These are phyloP conservation scores for Azorinus chamasolen DNA, from an alignment of 2,888 invertebrate genomes.

Conservation along the genomic window DNA sequence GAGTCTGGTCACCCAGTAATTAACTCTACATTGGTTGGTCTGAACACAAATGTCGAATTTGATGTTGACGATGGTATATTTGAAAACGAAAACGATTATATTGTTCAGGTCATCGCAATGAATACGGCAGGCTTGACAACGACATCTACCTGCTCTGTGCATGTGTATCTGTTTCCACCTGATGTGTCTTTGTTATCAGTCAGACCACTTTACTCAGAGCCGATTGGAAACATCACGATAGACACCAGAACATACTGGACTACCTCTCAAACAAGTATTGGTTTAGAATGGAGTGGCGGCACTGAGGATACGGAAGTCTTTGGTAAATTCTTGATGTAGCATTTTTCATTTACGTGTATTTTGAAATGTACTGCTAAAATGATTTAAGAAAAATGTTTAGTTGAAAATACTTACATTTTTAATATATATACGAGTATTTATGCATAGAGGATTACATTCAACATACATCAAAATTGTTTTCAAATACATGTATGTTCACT, in stretches of 20 bases:
- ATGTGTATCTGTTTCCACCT: slow-evolving; percentile 43
- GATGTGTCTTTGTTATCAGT: slow-evolving; percentile 21
- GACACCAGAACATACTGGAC: slow-evolving; percentile 25
- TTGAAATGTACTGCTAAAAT: no score
- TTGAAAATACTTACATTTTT: no score
- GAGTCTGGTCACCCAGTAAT: slow-evolving; percentile 34
- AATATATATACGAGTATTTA: no score
- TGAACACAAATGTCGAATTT: slow-evolving; percentile 33
- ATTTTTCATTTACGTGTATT: no score
- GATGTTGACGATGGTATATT: slow-evolving; percentile 38
- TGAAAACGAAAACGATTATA: slow-evolving; percentile 58
- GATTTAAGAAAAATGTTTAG: no score
- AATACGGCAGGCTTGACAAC: slow-evolving; percentile 59
- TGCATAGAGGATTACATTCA: no score
- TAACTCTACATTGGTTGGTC: slow-evolving; percentile 44
- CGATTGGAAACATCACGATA: neutral
- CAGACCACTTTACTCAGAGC: slow-evolving; percentile 22
- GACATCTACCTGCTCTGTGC: slow-evolving; percentile 25
- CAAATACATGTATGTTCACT: no score
- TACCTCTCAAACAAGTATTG: slow-evolving; percentile 37
- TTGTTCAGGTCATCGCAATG: slow-evolving; percentile 52
- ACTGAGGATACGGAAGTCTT: slow-evolving; percentile 48
- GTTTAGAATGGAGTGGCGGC: slow-evolving; percentile 50
- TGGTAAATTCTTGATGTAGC: no score
- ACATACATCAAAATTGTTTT: no score